These are phyloP conservation scores for Montipora capitata DNA, from an alignment of 92 coral and sea anemone species.

Conservation along the genomic window DNA sequence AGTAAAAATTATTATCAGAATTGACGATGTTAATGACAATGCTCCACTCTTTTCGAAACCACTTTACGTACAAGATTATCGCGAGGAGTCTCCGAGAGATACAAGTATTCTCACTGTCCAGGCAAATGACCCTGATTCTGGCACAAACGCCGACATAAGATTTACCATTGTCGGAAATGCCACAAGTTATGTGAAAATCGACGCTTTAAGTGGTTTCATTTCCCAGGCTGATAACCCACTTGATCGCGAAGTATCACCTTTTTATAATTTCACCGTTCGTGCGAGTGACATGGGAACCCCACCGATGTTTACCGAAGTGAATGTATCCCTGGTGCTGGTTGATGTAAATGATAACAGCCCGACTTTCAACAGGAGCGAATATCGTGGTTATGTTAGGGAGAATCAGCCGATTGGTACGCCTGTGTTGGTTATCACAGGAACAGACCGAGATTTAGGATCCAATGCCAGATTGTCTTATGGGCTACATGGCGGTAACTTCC, in stretches of 20 bases:
- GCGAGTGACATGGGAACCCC: slow-evolving; percentile 82
- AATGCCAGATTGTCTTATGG: slow-evolving; percentile 87
- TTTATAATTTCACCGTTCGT: slow-evolving; percentile 80
- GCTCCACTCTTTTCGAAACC: slow-evolving; percentile 74
- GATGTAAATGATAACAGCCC: slow-evolving; percentile 95
- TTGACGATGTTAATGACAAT: slow-evolving; percentile 90
- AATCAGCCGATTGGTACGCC: slow-evolving; percentile 84
- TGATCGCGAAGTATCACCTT: slow-evolving; percentile 66
- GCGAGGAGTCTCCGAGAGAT: slow-evolving; percentile 90
- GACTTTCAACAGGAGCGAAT: slow-evolving; percentile 76
- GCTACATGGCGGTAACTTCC: slow-evolving; percentile 73
- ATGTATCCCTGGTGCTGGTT: slow-evolving; percentile 81
- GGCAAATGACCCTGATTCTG: slow-evolving; percentile 85
- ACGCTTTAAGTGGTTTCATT: slow-evolving; percentile 72
- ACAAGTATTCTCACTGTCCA: slow-evolving; percentile 80
- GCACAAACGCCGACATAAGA: slow-evolving; percentile 80
- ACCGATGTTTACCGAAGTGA: slow-evolving; percentile 57
- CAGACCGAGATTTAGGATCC: slow-evolving; percentile 83
- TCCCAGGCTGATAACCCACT: slow-evolving; percentile 71
- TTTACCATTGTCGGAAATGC: slow-evolving; percentile 88
- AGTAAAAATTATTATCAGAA: slow-evolving; percentile 59
- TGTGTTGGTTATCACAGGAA: slow-evolving; percentile 81
- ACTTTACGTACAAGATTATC: slow-evolving; percentile 63
- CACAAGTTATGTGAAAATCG: slow-evolving; percentile 67
- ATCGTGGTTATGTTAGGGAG: slow-evolving; percentile 85